Percentiles rank a stretch among this genome's conserved stretches.
These are phyloP conservation scores for Caprella mutica DNA, from an alignment of 2,888 invertebrate genomes.

Conservation along the genomic window DNA sequence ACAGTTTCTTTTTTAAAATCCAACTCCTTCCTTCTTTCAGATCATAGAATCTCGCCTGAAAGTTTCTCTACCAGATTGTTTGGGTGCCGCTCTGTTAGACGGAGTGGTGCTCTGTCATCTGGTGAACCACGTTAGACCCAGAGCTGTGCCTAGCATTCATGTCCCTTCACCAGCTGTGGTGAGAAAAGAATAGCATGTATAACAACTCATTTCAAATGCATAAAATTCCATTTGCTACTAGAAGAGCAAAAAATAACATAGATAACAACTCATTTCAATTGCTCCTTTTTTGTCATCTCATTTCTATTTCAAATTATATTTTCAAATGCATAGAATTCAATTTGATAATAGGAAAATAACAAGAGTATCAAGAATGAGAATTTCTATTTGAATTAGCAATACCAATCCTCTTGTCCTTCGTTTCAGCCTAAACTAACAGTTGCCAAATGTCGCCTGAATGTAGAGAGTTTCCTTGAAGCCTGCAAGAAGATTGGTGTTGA, in stretches of 20 bases:
- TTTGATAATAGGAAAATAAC: no score
- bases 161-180: constrained; percentile 87
- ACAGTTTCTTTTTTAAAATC: no score
- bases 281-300: no score
- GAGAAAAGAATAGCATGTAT: constrained; percentile 41
- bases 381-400: no score
- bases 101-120: constrained; percentile 90
- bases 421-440: constrained; percentile 85
- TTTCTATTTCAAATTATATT: no score
- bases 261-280: background rate
- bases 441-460: constrained; percentile 85
- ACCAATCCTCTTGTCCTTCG: constrained; percentile 23
- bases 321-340: no score
- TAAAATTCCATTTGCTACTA: background rate
- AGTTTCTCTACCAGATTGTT: constrained; percentile 73
- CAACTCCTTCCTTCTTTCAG: no score
- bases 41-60: constrained; percentile 80
- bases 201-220: background rate
- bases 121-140: constrained; percentile 80
- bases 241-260: background rate
- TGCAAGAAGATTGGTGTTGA: constrained; percentile 87
- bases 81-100: constrained; percentile 73
- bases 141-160: constrained; percentile 85
- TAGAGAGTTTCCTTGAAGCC: constrained; percentile 89
- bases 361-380: no score